Conservation (phyloP, 2,888 invertebrate species). For the Malthinus seriepunctatus region DNA sequence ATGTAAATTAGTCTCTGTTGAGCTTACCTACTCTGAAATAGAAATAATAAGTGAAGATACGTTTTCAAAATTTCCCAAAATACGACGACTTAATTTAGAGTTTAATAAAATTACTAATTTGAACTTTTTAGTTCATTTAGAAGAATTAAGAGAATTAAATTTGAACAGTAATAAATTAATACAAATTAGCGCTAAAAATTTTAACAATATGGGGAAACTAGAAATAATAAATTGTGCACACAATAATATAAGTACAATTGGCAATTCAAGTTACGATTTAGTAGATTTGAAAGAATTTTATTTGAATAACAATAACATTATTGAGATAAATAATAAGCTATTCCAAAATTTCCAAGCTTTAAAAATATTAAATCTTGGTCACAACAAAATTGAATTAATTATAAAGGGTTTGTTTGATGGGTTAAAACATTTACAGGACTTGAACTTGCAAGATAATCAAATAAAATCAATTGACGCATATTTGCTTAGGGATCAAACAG, state of each 20-base stretch:
- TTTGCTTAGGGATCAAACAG: no score
- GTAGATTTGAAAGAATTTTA: constrained; percentile 46
- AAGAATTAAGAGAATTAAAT: neutral
- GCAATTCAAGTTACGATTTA: constrained; percentile 25
- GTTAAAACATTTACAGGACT: neutral
- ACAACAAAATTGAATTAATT: constrained; percentile 8
- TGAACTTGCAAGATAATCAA: constrained; percentile 10
- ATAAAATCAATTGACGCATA: neutral
- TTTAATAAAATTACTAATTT: neutral
- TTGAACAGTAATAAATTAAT: neutral
- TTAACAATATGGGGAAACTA: neutral
- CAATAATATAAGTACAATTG: neutral
- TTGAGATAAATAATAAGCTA: neutral
- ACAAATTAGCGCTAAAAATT: neutral
- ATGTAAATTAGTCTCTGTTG: neutral
- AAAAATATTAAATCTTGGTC: neutral
- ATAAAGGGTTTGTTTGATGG: neutral
- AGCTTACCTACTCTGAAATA: neutral
- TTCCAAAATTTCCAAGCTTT: neutral
- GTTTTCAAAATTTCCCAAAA: neutral
- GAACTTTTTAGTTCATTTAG: neutral
- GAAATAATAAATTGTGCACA: neutral
- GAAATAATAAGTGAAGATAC: neutral
- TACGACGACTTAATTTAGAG: neutral
- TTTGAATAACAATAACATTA: constrained; percentile 42